Evolutionary conservation across 2,888 invertebrate genomes (phyloP).

Genomic region (Cenopis cana): DNA sequence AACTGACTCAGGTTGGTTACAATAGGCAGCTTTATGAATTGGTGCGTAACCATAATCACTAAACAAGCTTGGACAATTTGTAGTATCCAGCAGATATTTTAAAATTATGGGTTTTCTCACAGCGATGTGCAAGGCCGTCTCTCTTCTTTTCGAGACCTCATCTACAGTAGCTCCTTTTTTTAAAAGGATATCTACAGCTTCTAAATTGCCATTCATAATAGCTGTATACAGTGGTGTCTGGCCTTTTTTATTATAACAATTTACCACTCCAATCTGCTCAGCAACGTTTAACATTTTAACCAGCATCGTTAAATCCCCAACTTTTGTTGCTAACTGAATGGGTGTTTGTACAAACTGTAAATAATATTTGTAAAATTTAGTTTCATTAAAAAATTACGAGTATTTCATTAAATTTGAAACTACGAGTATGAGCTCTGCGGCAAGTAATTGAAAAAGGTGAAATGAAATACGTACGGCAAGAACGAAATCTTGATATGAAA

Average conservation of each 20-base stretch:
- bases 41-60: slow-evolving; percentile 43
- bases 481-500: slow-evolving; percentile 40
- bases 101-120: slow-evolving; percentile 24
- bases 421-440: background rate
- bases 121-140: slow-evolving; percentile 44
- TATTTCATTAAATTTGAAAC: background rate
- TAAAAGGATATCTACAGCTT: slow-evolving; percentile 53
- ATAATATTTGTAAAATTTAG: background rate
- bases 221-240: slow-evolving; percentile 57
- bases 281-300: slow-evolving; percentile 56
- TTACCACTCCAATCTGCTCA: slow-evolving; percentile 51
- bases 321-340: slow-evolving; percentile 59
- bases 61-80: slow-evolving; percentile 21
- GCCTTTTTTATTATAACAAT: slow-evolving; percentile 48
- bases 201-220: slow-evolving; percentile 50
- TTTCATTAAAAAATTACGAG: background rate
- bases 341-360: slow-evolving; percentile 52
- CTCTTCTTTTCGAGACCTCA: slow-evolving; percentile 45
- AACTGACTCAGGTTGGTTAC: slow-evolving; percentile 72
- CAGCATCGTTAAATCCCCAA: slow-evolving; percentile 54
- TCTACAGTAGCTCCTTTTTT: slow-evolving; percentile 41
- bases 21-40: slow-evolving; percentile 56
- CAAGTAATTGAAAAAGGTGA: background rate
- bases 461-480: slow-evolving; percentile 18
- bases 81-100: slow-evolving; percentile 26